Evolutionary conservation across 1,140 invertebrate species (phyloP), one percentile per base, ranked within the genome.

Genomic region (Drosophila mauritiana): DNA sequence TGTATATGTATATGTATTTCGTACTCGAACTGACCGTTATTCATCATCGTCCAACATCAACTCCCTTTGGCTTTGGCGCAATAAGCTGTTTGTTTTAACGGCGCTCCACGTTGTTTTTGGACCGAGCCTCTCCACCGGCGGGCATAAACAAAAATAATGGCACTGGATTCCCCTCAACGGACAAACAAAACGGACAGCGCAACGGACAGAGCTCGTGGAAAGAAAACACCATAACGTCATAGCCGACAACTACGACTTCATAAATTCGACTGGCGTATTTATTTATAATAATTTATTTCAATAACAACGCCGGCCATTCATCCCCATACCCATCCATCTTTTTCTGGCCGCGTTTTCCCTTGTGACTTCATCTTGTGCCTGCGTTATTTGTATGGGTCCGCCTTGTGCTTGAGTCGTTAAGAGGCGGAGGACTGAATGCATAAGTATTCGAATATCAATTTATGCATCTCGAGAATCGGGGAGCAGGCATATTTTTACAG

Each of bases 261-360:
- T 91, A 91, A 91, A 91, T 79, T 79, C 67, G 58, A 68, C 78
- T 88, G 78, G 89, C 80, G 83, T 91, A 82, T 91, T 91, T 91
- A 91, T 91, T 89, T 91, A 84, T 88, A 91, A 91, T 91, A 91
- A 91, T 91, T 91, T 91, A 91, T 91, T 84, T 88, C 77, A 83
- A 91, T 91, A 89, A 89, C 89, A 80, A 78, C 82, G 76, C 73
- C 79, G 48, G 51, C 63, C 84, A 77, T 80, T 57, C 73, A 63
- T 80, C 75, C 37, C 37, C 37, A 39, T 39, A 15, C 42, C 56
- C 45, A 62, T 31, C 46, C 59, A 53, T 49, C 61, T 52, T 49
- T 43, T 31, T 27, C 25, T 3, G 27, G n/a, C 34, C 46, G 49
- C 51, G 36, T 67, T 65, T 58, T 49, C 51, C 64, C 40, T 40